phyloP scores from a whole-genome alignment of 2,888 invertebrate genomes.

The Drosophila borealis region DNA sequence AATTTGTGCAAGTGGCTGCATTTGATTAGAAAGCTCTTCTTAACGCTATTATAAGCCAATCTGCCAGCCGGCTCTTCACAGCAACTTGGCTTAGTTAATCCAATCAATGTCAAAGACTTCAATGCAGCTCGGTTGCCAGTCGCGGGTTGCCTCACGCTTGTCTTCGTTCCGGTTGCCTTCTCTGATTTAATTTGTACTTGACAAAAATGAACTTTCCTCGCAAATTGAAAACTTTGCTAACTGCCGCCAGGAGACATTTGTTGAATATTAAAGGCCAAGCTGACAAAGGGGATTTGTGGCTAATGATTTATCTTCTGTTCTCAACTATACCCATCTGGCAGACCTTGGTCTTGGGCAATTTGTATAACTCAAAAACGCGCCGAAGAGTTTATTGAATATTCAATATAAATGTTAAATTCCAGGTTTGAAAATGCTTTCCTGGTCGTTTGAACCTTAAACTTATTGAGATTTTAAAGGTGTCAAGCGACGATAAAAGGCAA shows the following conservation, averaged over 20 bases:
- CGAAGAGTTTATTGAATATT: too few relatives aligned
- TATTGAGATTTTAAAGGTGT: too few relatives aligned
- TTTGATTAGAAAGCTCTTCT: slow-evolving; percentile 53
- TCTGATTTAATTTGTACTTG: slow-evolving; percentile 61
- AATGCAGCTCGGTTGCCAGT: slow-evolving; percentile 21
- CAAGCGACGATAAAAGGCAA: too few relatives aligned
- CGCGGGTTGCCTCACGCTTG: slow-evolving; percentile 2
- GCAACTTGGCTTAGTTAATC: slow-evolving; percentile 41
- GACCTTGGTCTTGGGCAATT: too few relatives aligned
- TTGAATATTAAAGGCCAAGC: slow-evolving; percentile 23
- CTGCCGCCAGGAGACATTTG: slow-evolving; percentile 13
- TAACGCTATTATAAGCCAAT: slow-evolving; percentile 23
- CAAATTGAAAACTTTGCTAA: slow-evolving; percentile 51
- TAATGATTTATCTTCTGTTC: background rate
- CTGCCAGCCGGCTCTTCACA: slow-evolving; percentile 7
- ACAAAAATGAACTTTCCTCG: slow-evolving; percentile 33
- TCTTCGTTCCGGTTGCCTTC: slow-evolving; percentile 28
- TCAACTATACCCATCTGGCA: background rate
- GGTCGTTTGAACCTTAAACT: too few relatives aligned
- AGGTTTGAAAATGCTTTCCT: too few relatives aligned
- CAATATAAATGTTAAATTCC: too few relatives aligned
- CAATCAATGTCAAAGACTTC: slow-evolving; percentile 66
- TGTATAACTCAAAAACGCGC: too few relatives aligned
- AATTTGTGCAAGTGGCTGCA: slow-evolving; percentile 54
- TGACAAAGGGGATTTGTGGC: slow-evolving; percentile 12